Conservation (phyloP, 2,797 vertebrate species). For the Tapirus indicus region DNA sequence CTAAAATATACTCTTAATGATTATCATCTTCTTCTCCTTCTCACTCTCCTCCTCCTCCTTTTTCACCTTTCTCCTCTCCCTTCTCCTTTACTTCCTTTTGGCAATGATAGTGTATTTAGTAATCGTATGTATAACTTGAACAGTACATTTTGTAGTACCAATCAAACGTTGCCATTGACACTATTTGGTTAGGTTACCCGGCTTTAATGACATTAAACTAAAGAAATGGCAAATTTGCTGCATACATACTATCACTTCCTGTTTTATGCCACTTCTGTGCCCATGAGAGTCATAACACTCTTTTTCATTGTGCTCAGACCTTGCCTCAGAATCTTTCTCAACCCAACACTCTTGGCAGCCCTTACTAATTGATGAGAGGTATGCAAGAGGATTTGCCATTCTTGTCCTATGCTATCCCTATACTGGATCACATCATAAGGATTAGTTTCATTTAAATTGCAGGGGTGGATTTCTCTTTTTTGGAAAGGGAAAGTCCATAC, state of each 20-base stretch:
- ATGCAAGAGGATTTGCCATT: neutral
- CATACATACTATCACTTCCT: neutral
- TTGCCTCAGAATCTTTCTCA: neutral
- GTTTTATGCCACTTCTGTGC: neutral
- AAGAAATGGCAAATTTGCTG: neutral
- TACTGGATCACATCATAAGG: neutral
- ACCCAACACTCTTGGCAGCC: neutral
- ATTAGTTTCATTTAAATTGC: neutral
- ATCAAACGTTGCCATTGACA: neutral
- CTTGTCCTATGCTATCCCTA: neutral
- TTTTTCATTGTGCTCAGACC: neutral
- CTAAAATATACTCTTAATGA: neutral
- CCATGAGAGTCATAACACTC: neutral
- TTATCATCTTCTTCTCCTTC: neutral
- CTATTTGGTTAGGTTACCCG: neutral
- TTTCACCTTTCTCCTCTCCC: neutral
- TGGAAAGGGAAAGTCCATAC: neutral
- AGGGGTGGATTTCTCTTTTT: neutral
- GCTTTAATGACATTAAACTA: neutral
- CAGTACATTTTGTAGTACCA: neutral
- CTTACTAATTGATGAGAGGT: neutral
- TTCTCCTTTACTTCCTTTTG: neutral
- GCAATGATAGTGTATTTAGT: neutral
- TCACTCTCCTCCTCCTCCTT: neutral
- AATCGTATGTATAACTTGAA: neutral